These are phyloP conservation scores for Diploptera punctata DNA, from an alignment of 2,888 invertebrate genomes.

Conservation along the genomic window DNA sequence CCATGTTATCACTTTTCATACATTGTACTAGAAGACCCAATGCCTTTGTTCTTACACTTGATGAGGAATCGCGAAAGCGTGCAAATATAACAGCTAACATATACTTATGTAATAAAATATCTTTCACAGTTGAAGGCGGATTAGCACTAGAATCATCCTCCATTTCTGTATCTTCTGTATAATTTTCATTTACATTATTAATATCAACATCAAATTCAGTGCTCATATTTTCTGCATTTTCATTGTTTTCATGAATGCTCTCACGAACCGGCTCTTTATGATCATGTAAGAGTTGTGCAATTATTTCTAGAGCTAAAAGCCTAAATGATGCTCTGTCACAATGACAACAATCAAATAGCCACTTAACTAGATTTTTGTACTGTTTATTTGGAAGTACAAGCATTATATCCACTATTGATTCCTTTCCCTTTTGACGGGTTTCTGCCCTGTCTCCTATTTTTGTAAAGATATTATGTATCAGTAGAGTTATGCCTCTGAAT, in stretches of 20 bases:
- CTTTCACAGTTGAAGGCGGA: too few species aligned
- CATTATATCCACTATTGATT: neutral
- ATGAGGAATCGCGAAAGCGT: slow-evolving; percentile 12
- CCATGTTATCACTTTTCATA: neutral
- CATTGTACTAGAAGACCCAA: neutral
- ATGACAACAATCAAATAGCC: slow-evolving; percentile 7
- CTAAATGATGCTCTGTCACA: slow-evolving; percentile 1
- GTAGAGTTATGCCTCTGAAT: neutral
- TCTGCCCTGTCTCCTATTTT: neutral
- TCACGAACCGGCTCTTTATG: too few species aligned
- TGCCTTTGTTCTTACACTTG: neutral
- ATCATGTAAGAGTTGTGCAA: neutral
- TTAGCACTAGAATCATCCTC: too few species aligned
- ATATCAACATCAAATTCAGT: too few species aligned
- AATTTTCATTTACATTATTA: too few species aligned
- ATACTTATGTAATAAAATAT: neutral
- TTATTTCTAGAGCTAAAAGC: neutral
- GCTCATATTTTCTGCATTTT: too few species aligned
- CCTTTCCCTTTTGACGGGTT: neutral
- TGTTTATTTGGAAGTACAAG: neutral
- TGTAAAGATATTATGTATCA: neutral
- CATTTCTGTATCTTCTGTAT: too few species aligned
- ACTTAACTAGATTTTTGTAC: neutral
- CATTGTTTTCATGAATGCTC: too few species aligned
- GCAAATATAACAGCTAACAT: slow-evolving; percentile 12